Evolutionary conservation across 2,888 invertebrate species (phyloP).

Genomic region (Meteorus cinctellus): DNA sequence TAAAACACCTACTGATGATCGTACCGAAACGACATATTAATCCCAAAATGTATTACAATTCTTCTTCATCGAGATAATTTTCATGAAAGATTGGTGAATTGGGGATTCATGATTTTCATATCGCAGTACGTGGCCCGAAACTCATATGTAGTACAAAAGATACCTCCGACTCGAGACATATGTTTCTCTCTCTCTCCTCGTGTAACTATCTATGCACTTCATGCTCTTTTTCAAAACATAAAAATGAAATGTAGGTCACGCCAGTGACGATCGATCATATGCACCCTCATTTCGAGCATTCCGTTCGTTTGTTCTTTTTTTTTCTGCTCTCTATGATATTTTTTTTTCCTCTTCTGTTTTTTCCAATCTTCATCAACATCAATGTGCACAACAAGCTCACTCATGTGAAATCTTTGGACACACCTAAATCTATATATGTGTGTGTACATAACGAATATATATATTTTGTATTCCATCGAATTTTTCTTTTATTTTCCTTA

Average conservation of each 20-base stretch:
- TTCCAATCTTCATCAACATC: constrained; percentile 18
- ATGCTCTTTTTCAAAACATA: background rate
- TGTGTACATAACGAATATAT: background rate
- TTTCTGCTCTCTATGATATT: background rate
- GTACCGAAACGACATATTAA: no score
- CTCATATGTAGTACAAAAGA: background rate
- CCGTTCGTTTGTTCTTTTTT: constrained; percentile 11
- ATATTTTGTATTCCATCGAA: background rate
- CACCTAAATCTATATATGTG: background rate
- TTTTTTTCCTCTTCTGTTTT: background rate
- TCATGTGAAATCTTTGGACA: constrained; percentile 13
- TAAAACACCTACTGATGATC: no score
- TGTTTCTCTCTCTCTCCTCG: background rate
- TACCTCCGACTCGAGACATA: constrained; percentile 11
- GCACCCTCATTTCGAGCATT: constrained; percentile 15
- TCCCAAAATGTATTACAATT: no score
- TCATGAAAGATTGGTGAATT: no score
- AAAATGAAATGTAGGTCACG: constrained; percentile 23
- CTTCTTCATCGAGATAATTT: no score
- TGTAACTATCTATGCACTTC: background rate
- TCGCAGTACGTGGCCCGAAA: background rate
- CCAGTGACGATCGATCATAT: constrained; percentile 24
- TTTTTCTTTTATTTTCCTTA: background rate
- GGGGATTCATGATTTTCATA: background rate
- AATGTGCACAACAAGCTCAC: background rate